These are phyloP conservation scores for Heliconius ismenius DNA, from an alignment of 2,888 invertebrate species.

Conservation along the genomic window DNA sequence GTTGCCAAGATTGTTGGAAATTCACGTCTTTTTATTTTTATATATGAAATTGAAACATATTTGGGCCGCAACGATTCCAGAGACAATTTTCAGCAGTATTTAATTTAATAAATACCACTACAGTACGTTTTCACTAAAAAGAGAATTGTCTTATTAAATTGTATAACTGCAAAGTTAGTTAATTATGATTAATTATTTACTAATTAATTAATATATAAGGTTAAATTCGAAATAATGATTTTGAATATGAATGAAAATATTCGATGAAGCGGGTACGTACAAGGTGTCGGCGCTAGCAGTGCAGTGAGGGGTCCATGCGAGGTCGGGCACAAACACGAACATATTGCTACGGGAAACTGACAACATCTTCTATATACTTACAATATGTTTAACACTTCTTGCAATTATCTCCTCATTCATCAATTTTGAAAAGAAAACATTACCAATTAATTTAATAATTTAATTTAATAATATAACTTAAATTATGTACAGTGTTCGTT, in stretches of 20 bases:
- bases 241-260: slow-evolving; percentile 22
- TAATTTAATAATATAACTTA: slow-evolving; percentile 44
- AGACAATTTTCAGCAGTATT: slow-evolving; percentile 10
- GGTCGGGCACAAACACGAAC: slow-evolving; percentile 55
- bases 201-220: too few species aligned
- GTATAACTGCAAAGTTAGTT: not conserved
- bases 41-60: slow-evolving; percentile 25
- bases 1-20: slow-evolving; percentile 30
- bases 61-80: slow-evolving; percentile 17
- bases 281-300: slow-evolving; percentile 45
- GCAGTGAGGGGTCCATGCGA: slow-evolving; percentile 53
- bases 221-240: not conserved
- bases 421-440: slow-evolving; percentile 49
- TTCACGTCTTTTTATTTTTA: slow-evolving; percentile 24
- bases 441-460: slow-evolving; percentile 50
- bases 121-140: slow-evolving; percentile 1
- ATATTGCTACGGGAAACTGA: slow-evolving; percentile 64
- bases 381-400: slow-evolving; percentile 37
- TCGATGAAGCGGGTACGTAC: slow-evolving; percentile 35
- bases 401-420: slow-evolving; percentile 59
- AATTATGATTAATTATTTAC: not conserved
- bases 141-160: not conserved
- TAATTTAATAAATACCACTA: not conserved
- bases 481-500: slow-evolving; percentile 36
- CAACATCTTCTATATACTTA: slow-evolving; percentile 71